Evolutionary conservation across 1,140 invertebrate species (phyloP).

Genomic region (Aphaenogaster rudis): DNA sequence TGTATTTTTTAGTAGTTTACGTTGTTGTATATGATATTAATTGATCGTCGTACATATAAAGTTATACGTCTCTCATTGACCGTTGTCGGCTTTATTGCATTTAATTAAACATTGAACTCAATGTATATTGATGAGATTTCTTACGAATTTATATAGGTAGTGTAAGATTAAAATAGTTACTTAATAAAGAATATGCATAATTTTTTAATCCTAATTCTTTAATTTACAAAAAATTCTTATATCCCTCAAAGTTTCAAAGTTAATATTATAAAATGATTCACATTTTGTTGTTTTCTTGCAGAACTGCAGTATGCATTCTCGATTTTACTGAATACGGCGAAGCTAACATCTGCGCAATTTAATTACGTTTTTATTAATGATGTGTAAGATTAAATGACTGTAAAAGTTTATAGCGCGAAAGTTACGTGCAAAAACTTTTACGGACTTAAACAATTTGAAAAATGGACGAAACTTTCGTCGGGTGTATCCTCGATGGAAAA

Average conservation of each 20-base stretch:
- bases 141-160: background rate
- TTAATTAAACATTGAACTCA: background rate
- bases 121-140: background rate
- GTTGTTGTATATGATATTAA: background rate
- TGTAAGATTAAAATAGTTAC: background rate
- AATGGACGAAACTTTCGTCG: slow-evolving; percentile 46
- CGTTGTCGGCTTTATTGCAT: background rate
- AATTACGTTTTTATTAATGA: slow-evolving; percentile 51
- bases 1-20: background rate
- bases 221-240: background rate
- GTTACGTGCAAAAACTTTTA: slow-evolving; percentile 21
- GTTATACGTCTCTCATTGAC: background rate
- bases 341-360: background rate
- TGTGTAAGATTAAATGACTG: slow-evolving; percentile 19
- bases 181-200: background rate
- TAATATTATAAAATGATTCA: background rate
- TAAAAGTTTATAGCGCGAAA: slow-evolving; percentile 37
- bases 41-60: background rate
- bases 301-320: background rate
- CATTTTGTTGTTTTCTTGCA: background rate
- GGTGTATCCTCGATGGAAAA: slow-evolving; percentile 13
- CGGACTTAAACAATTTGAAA: slow-evolving; percentile 40
- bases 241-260: background rate
- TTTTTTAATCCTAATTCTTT: background rate
- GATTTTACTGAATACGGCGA: background rate